phyloP scores from a whole-genome alignment of 2,113 vertebrate species.

The Chunga burmeisteri region DNA sequence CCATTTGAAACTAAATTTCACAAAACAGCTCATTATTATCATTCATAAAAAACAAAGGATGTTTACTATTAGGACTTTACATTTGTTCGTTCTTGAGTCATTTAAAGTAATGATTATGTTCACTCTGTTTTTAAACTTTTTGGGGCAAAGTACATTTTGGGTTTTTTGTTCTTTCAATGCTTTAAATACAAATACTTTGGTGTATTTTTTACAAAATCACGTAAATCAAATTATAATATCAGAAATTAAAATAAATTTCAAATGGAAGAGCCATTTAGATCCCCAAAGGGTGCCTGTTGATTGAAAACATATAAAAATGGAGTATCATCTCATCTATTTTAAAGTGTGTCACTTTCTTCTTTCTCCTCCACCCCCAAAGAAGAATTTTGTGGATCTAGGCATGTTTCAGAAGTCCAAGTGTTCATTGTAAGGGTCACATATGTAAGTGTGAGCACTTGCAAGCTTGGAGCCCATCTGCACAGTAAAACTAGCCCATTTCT shows the following conservation, averaged over 20 bases:
- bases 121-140: not conserved
- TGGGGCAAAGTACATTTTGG: not conserved
- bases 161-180: not conserved
- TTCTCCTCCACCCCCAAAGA: not conserved
- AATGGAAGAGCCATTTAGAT: not conserved
- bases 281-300: no score
- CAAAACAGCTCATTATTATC: not conserved
- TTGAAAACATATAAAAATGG: not conserved
- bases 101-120: not conserved
- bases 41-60: not conserved
- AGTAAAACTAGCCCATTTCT: not conserved
- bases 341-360: rapidly evolving
- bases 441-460: not conserved
- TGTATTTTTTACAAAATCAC: not conserved
- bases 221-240: not conserved
- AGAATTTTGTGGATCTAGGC: not conserved
- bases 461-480: not conserved
- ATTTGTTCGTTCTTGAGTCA: not conserved
- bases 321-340: not conserved
- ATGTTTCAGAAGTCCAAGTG: not conserved
- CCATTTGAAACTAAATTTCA: not conserved
- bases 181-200: not conserved
- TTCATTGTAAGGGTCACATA: not conserved
- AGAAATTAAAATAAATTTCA: not conserved
- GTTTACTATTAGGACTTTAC: not conserved